Evolutionary conservation across 2,888 invertebrate species (phyloP).

Genomic region (Cepaea hortensis): DNA sequence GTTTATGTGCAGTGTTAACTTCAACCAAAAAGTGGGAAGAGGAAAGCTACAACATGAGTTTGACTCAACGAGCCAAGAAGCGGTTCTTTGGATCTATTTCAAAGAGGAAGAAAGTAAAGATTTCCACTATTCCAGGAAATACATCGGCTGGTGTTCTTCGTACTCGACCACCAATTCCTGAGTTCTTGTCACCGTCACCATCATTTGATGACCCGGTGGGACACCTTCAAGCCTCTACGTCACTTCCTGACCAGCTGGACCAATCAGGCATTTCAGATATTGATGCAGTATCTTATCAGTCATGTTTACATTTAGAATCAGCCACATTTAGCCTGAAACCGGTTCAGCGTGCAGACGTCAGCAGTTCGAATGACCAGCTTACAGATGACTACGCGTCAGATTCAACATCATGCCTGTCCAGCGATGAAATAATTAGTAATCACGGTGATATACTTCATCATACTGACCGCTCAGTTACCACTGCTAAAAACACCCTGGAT

Average conservation of each 20-base stretch:
- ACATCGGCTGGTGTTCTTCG: constrained; percentile 16
- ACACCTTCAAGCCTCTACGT: neutral
- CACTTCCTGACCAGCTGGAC: constrained; percentile 32
- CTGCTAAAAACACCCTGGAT: neutral
- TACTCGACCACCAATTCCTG: constrained; percentile 31
- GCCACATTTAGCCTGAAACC: neutral
- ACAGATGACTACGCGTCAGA: neutral
- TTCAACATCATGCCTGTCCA: neutral
- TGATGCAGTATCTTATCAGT: neutral
- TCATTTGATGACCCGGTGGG: neutral
- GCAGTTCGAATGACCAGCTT: neutral
- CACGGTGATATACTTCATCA: no score
- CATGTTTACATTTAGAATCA: neutral
- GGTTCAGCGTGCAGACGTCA: neutral
- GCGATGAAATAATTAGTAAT: no score
- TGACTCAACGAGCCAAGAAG: constrained; percentile 50
- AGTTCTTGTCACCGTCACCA: neutral
- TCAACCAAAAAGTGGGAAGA: neutral
- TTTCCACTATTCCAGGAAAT: neutral
- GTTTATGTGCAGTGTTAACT: neutral
- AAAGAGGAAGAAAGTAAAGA: constrained; percentile 40
- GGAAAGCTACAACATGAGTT: constrained; percentile 35
- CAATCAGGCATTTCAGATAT: neutral
- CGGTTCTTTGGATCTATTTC: constrained; percentile 45
- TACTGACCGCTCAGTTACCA: neutral